Base-by-base conservation (phyloP, 2,888 invertebrate species). In the Netelia melanura region DNA sequence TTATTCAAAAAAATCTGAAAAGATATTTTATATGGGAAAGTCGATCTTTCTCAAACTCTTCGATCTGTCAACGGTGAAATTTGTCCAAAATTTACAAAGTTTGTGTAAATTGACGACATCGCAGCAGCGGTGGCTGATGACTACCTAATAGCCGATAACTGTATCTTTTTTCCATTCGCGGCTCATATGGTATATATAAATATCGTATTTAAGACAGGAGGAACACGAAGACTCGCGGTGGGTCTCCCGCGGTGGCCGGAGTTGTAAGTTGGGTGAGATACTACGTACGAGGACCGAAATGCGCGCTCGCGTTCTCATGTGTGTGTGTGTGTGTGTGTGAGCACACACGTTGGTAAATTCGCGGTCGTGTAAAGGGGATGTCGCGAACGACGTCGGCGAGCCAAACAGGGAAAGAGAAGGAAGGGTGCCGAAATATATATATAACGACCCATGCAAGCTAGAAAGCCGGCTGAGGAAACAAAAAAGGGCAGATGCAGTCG, bases 171-270 rank as follows among this genome's bases (percentile, higher is more conserved):
- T 23, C 25, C 70, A 58, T 52, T 3, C n/a, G 23, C 58, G 56
- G 2, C 52, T 30, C 75, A 62, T 71, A 65, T 25, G 67, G 56
- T 82, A 87, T 86, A 87, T 90, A 89, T 88, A 90, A 91, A 91
- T 87, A 88, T 70, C 25, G 61, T 75, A 65, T 65, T 77, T 25
- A 70, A 79, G 68, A 62, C 68, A 68, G 68, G 70, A 68, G 23
- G 44, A 74, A 65, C 58, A 56, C 81, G 74, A 44, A 54, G 79
- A 72, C 78, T 62, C 38, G 71, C 81, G 81, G 80, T 65, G 78
- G 74, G 78, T 90, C 90, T 86, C 89, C 90, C 87, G 90, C 87
- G 89, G 90, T 89, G 89, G 88, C 88, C 86, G 89, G 90, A 91
- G 90, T 91, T 91, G 92, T 91, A 89, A 88, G 85, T 89, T 84